Evolutionary conservation across 1,140 invertebrate species (phyloP).

Genomic region (Hylyphantes graminicola): DNA sequence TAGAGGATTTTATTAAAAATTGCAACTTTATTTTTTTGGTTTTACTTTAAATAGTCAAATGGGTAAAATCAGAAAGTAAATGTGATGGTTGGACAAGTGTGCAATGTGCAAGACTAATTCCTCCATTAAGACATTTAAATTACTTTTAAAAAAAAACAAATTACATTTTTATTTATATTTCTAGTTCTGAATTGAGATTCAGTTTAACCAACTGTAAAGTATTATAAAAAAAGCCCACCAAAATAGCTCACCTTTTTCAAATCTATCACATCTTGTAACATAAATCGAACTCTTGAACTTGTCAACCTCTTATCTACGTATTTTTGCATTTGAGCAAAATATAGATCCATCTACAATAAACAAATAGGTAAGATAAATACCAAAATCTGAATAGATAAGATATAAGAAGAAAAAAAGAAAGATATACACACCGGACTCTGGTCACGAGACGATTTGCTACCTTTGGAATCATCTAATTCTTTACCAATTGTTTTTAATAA

Average conservation of each 20-base stretch:
- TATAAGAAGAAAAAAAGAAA: too few species aligned
- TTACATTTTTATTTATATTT: too few species aligned
- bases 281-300: constrained; percentile 87
- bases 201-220: too few species aligned
- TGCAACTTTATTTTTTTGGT: too few species aligned
- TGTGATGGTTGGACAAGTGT: too few species aligned
- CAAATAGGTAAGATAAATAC: constrained; percentile 10
- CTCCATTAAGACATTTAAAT: too few species aligned
- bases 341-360: constrained; percentile 67
- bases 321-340: constrained; percentile 78
- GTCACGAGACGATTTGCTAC: constrained; percentile 10
- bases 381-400: neutral
- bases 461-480: constrained; percentile 75
- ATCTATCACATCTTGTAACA: constrained; percentile 95
- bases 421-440: neutral
- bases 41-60: too few species aligned
- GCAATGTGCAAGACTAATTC: too few species aligned
- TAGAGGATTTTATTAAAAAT: too few species aligned
- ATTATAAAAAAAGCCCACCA: neutral
- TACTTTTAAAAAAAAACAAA: too few species aligned
- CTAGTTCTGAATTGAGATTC: neutral
- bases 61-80: too few species aligned
- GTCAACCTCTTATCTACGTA: constrained; percentile 76
- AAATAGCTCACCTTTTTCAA: constrained; percentile 72
- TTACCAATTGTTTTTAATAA: constrained; percentile 90